Base-by-base conservation (phyloP, 2,888 invertebrate species). In the Adelognathus sp. region DNA sequence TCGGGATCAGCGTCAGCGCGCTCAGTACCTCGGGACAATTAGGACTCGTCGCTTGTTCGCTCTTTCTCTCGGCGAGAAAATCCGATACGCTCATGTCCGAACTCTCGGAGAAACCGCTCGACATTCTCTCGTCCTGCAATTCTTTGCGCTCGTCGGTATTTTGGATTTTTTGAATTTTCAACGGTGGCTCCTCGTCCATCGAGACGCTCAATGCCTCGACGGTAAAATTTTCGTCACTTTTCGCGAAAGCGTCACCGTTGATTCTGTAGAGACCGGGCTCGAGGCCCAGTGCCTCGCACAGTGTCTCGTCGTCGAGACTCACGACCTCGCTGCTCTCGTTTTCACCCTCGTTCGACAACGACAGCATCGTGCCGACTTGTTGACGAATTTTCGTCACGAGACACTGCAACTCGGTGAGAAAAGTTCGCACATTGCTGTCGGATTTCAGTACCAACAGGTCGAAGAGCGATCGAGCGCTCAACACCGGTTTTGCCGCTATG, bases 11-110 rank as follows among this genome's bases (percentile, higher is more conserved):
- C 0, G 91, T 91, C 21, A 91, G 82, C 0, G 91, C 90, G 18
- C 90, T 88, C 1, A 91, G 73, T 0, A 91, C 90, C 76, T 91
- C 91, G 0, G 91, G 90, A 33, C 91, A 91, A 69, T 86, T 89
- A 5, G 82, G 66, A 76, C 79, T 85, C 2, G 78, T 58, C 11
- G 75, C 61, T 9, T 80, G 9, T 5, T 90, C 89, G 7, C 21
- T 78, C 66, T 86, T 87, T 18, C 87, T 81, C 7, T 89, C 90
- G 29, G 83, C 84, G 14, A 89, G 72, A 66, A 90, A 90, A 58
- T 89, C 89, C 0, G 88, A 87, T 7, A 87, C 86, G 46, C 87
- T 88, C 9, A 89, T 80, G 67, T 90, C 88, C 0, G 89, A 88
- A 21, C 85, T 87, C 31, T 89, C 90, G 0, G 88, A 86, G 71